phyloP scores from a whole-genome alignment of 2,797 vertebrate genomes.

The Enteromius argenteus region DNA sequence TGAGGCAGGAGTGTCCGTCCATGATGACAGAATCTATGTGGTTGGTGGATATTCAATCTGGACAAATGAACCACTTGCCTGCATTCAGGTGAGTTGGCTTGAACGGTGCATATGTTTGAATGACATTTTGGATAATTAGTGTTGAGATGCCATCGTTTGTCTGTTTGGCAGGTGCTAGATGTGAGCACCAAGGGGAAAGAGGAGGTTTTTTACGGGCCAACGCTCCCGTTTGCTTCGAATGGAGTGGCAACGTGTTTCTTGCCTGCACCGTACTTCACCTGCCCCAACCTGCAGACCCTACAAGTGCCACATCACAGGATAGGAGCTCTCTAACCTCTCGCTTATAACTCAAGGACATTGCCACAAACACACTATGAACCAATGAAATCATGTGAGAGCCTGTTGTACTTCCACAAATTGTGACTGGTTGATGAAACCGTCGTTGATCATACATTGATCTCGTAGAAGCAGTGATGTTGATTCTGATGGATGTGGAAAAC shows the following conservation, averaged over 20 bases:
- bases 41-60: slow-evolving; percentile 98
- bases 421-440: not conserved
- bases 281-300: slow-evolving; percentile 93
- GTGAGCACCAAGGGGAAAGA: slow-evolving; percentile 94
- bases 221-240: slow-evolving; percentile 94
- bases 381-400: not conserved
- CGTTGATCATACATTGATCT: not conserved
- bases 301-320: slow-evolving; percentile 97
- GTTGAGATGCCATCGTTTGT: slow-evolving; percentile 60
- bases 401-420: slow-evolving; percentile 12
- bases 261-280: slow-evolving; percentile 92
- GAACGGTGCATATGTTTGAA: not conserved
- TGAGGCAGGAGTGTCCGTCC: slow-evolving; percentile 94
- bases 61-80: slow-evolving; percentile 97
- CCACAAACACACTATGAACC: slow-evolving; percentile 23
- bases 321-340: slow-evolving; percentile 79
- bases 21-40: slow-evolving; percentile 95
- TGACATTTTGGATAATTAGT: slow-evolving; percentile 1
- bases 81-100: slow-evolving; percentile 90
- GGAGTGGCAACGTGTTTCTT: slow-evolving; percentile 95
- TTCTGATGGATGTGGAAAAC: slow-evolving; percentile 21
- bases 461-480: not conserved
- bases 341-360: slow-evolving; percentile 10
- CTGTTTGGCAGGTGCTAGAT: slow-evolving; percentile 86
- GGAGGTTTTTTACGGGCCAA: slow-evolving; percentile 96